Conservation (phyloP, 2,113 vertebrate species). For the Chlamydotis undulata region DNA sequence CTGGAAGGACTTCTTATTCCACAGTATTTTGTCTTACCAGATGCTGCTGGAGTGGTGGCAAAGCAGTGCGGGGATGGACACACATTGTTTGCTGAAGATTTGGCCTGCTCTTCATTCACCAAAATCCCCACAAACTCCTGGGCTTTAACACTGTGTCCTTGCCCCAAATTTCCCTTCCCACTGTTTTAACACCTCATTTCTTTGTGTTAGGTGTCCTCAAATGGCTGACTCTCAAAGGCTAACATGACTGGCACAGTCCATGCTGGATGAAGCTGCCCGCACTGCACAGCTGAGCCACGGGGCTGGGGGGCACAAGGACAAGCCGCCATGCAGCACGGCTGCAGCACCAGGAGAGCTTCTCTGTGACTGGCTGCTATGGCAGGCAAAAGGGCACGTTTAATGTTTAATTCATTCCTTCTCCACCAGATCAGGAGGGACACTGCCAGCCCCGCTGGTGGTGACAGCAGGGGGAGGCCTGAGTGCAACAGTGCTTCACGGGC, state of each 20-base stretch:
- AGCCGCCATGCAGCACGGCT: rapidly evolving
- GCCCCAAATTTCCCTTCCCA: not conserved
- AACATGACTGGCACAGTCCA: rapidly evolving
- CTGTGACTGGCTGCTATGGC: not conserved
- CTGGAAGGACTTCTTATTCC: not conserved
- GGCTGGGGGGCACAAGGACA: not conserved
- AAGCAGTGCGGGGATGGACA: rapidly evolving
- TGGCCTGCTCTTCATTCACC: not conserved
- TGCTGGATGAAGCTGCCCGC: rapidly evolving
- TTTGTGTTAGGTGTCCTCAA: not conserved
- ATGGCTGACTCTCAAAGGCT: not conserved
- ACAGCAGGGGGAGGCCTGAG: not conserved
- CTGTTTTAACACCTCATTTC: not conserved
- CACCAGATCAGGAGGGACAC: not conserved
- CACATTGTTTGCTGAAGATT: not conserved
- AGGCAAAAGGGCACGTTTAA: not conserved
- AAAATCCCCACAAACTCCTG: not conserved
- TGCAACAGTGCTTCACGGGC: rapidly evolving
- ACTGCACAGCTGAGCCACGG: rapidly evolving
- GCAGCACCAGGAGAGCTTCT: rapidly evolving
- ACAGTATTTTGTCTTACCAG: not conserved
- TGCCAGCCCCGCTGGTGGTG: rapidly evolving
- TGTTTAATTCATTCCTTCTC: not conserved
- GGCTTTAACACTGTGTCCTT: not conserved
- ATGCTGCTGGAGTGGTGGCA: rapidly evolving